phyloP scores from a whole-genome alignment of 2,113 vertebrate species.

The Cisticola juncidis region DNA sequence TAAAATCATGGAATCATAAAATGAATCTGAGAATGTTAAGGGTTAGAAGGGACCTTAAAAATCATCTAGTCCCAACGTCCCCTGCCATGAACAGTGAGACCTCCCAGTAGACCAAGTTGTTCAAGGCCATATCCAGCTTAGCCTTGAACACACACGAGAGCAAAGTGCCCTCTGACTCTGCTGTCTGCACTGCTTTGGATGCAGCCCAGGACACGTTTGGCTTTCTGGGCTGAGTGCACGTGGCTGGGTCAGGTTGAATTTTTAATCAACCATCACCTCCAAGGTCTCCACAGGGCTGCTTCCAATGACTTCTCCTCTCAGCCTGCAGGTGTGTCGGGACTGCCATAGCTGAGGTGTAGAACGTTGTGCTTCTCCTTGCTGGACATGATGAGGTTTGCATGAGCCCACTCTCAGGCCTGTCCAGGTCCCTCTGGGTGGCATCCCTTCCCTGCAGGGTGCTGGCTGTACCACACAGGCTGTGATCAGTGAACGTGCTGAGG shows the following conservation, averaged over 20 bases:
- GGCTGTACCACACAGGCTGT: neutral
- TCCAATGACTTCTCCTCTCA: neutral
- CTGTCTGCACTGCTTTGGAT: rapidly evolving
- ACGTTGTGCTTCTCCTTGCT: neutral
- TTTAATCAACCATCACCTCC: neutral
- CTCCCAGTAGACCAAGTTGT: neutral
- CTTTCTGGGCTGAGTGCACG: neutral
- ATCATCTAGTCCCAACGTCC: neutral
- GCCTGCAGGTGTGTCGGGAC: rapidly evolving
- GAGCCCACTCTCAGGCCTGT: neutral
- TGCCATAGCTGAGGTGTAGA: neutral
- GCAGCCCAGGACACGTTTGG: rapidly evolving
- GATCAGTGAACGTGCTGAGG: neutral
- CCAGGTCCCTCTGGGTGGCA: neutral
- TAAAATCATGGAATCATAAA: neutral
- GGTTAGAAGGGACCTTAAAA: neutral
- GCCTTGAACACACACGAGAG: rapidly evolving
- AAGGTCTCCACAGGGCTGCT: neutral
- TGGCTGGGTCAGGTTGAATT: rapidly evolving
- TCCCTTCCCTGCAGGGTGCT: neutral
- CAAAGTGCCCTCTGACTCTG: neutral
- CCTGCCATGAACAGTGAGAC: neutral
- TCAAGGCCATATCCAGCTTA: neutral
- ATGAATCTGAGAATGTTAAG: neutral
- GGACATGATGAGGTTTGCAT: neutral